These are phyloP conservation scores for Cyphomyrus discorhynchus DNA, from an alignment of 2,113 vertebrate genomes.

Conservation along the genomic window DNA sequence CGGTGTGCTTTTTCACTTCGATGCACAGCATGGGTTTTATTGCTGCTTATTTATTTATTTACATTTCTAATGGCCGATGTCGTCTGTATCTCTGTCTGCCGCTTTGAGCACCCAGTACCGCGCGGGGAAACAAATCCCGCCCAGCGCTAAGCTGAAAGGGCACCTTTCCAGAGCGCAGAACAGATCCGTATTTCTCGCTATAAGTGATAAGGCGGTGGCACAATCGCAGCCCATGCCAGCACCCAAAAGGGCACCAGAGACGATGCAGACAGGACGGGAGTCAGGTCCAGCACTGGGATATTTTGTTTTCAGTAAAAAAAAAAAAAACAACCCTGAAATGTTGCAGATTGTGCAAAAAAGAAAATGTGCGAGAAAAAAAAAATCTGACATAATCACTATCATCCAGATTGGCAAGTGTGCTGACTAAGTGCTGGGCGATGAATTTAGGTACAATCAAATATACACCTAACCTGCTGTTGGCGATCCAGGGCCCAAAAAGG, in stretches of 20 bases:
- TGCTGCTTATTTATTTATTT: background rate
- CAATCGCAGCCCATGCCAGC: background rate
- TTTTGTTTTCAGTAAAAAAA: background rate
- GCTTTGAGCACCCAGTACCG: background rate
- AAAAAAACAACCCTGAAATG: background rate
- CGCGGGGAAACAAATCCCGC: background rate
- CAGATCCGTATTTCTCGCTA: background rate
- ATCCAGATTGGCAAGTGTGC: background rate
- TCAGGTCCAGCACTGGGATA: background rate
- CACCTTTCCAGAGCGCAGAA: background rate
- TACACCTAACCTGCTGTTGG: background rate
- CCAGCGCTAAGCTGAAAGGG: background rate
- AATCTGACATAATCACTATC: background rate
- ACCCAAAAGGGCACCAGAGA: background rate
- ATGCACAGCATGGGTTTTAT: background rate
- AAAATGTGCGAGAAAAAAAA: background rate
- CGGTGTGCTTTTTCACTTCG: conserved; percentile 17
- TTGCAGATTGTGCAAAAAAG: background rate
- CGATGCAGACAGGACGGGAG: background rate
- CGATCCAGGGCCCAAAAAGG: background rate
- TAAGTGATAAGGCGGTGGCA: background rate
- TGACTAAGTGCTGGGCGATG: background rate
- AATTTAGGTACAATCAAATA: background rate
- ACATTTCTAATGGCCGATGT: background rate
- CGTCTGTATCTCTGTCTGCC: background rate